Base-by-base conservation (phyloP, 53 echinoderm and acorn worm genomes). In the Crossaster papposus region DNA sequence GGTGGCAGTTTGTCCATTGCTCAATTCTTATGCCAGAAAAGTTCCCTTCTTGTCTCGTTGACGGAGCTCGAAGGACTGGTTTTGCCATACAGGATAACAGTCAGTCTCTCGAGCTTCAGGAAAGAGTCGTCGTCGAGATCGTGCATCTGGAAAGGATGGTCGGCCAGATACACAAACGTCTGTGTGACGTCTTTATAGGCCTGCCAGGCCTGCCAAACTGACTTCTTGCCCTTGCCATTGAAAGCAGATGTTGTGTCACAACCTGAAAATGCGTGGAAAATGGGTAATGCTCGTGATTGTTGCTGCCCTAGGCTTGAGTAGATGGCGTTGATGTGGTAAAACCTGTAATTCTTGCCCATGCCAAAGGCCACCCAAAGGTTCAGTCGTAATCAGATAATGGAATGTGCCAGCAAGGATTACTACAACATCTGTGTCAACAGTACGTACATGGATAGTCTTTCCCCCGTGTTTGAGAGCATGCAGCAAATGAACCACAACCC, bases 371-470 rank as follows among this genome's bases (percentile, higher is more conserved):
- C 75, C 91, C 89, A 58, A 52, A 37, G 86, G 54, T 30, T 81
- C 36, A 29, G 54, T 71, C 30, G 13, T 6, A 36, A 79, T 28
- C 52, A 85, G 83, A 18, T 75, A n/a, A 7, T 75, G 90, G 65
- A 90, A 82, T 75, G 33, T 82, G 58, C 91, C 93, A 36, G 90
- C 64, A 33, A 92, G 85, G 65, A 94, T 91, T 23, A 85, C 81
- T 72, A 92, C 54, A 68, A 91, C 79, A 80, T 94, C 94, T 80
- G 94, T 94, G 79, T 94, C 94, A 30, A 89, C 91, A 54, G 90
- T 94, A 64, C 86, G 90, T 32, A 77, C 78, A 90, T 73, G n/a
- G n/a, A n/a, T n/a, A 12, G 74, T 80, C 30, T 73, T 92, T 44
- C 76, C 17, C 31, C 94, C 92, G 2, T 80, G 85, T 33, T 84